Evolutionary conservation across 2,797 vertebrate genomes (phyloP), one percentile per base, ranked within the genome.

Genomic region (Galaxias olidus): DNA sequence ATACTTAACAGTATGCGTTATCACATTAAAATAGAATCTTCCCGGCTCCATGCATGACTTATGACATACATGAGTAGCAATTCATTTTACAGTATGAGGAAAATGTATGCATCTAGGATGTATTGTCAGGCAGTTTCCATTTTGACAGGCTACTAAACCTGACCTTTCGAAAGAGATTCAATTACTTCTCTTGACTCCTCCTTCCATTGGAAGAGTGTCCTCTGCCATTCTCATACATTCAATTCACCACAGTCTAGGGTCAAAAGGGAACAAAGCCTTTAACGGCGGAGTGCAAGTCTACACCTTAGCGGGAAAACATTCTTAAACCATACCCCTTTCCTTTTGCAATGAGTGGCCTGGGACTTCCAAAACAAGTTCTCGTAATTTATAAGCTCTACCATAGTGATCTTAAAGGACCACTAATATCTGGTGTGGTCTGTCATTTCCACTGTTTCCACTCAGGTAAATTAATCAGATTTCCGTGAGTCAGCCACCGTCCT

Each of bases 151-250:
- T 68, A 82, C 83, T 82, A 84, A 89, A 88, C 15, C 52, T 87
- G 88, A 90, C 89, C 89, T 90, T 90, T 90, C 74, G 68, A 68
- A 72, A 80, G 84, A 81, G 68, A 87, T 83, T 82, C 62, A 79
- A 87, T 85, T 76, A 82, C 72, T 82, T 75, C 71, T 74, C 52
- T 18, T 20, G 64, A 73, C 69, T 69, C 56, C 68, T 54, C 73
- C 47, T 75, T 74, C 74, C 42, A 52, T 69, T 59, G 68, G 57
- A 80, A 72, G 41, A 74, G 44, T 67, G 52, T 61, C 72, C 59
- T 73, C 82, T 69, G 49, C 51, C 50, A 56, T 40, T 43, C 30
- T 20, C 41, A 8, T 41, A n/a, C 41, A 62, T 56, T 13, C 74
- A 83, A 86, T 58, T 72, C 75, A 86, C 88, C 87, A 85, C 13